phyloP scores from a whole-genome alignment of 1,140 invertebrate genomes.

The Eumeta japonica region DNA sequence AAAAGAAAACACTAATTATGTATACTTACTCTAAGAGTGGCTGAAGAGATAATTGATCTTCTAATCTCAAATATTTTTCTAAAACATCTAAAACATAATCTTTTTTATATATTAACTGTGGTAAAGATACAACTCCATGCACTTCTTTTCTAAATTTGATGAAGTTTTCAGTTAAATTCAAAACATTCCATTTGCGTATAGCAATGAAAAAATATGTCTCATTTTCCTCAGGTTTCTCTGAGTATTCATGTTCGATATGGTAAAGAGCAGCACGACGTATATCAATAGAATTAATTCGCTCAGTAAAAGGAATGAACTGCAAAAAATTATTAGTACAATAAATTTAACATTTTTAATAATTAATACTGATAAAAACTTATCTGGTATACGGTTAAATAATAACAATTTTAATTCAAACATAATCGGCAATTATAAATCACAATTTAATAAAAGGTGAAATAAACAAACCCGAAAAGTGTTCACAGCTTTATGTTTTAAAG shows the following conservation, averaged over 20 bases:
- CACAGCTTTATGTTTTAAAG: no score
- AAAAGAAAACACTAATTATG: slow-evolving; percentile 2
- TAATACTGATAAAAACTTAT: no score
- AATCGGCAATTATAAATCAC: no score
- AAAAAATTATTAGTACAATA: no score
- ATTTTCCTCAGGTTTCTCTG: slow-evolving; percentile 64
- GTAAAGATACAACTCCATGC: slow-evolving; percentile 70
- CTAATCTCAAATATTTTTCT: slow-evolving; percentile 68
- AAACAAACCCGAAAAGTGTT: no score
- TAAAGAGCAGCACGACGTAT: slow-evolving; percentile 71
- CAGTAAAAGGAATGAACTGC: slow-evolving; percentile 84
- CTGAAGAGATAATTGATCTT: slow-evolving; percentile 72
- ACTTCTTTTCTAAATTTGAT: slow-evolving; percentile 72
- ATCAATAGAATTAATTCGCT: slow-evolving; percentile 79
- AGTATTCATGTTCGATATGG: slow-evolving; percentile 67
- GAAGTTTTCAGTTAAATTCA: slow-evolving; percentile 84
- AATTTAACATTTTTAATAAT: no score
- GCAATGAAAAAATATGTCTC: slow-evolving; percentile 79
- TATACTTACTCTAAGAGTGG: slow-evolving; percentile 78
- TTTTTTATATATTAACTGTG: slow-evolving; percentile 77
- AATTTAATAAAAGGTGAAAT: no score
- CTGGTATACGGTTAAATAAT: no score
- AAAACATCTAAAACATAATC: slow-evolving; percentile 72
- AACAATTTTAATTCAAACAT: no score
- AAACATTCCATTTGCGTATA: slow-evolving; percentile 81